These are phyloP conservation scores for Matsumurasca onukii DNA, from an alignment of 1,140 invertebrate genomes.

Conservation along the genomic window DNA sequence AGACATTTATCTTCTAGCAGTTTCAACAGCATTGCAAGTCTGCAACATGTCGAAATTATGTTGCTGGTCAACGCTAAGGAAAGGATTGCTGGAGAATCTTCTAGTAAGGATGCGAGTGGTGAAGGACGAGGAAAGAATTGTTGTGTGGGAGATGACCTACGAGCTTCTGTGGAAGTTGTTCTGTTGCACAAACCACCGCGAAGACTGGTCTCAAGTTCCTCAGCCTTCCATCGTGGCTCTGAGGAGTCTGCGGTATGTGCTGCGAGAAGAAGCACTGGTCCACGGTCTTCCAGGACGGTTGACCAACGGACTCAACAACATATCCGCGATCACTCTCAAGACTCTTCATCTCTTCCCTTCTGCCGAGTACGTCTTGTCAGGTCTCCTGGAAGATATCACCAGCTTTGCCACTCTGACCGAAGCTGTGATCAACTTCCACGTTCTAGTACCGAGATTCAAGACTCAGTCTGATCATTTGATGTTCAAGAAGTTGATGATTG, in stretches of 20 bases:
- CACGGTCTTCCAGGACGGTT: neutral
- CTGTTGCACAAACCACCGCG: neutral
- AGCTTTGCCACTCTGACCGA: neutral
- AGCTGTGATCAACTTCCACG: neutral
- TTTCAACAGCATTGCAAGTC: neutral
- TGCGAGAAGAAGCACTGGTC: neutral
- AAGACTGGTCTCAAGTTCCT: slow-evolving; percentile 4
- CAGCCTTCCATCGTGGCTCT: neutral
- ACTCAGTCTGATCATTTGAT: neutral
- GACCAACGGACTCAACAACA: neutral
- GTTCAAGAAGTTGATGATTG: slow-evolving; percentile 12
- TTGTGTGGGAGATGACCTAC: neutral
- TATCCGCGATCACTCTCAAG: neutral
- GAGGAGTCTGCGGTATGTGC: neutral
- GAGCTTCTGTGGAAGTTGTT: slow-evolving; percentile 5
- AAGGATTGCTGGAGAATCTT: neutral
- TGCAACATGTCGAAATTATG: neutral
- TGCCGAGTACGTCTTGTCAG: slow-evolving; percentile 3
- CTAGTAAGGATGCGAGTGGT: neutral
- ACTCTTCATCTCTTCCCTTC: neutral
- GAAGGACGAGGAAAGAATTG: neutral
- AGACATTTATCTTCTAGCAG: neutral
- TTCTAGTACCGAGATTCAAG: neutral
- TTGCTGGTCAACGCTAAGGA: slow-evolving; percentile 3
- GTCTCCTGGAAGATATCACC: slow-evolving; percentile 7